Evolutionary conservation across 1,140 invertebrate genomes (phyloP).

Genomic region (Atopsyche davidsoni): DNA sequence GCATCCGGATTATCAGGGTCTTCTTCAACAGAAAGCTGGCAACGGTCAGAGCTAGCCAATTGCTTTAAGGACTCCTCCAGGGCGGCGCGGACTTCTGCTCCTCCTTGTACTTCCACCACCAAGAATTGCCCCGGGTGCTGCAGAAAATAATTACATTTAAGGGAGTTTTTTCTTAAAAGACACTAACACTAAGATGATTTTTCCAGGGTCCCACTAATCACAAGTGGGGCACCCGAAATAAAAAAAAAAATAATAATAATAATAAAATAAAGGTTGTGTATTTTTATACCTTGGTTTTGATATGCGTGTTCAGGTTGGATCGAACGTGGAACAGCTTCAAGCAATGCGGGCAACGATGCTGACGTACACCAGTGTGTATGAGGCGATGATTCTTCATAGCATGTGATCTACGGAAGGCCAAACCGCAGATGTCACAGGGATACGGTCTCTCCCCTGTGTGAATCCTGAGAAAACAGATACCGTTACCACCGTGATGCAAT

Average conservation of each 20-base stretch:
- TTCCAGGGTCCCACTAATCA: too few relatives aligned
- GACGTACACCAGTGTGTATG: slow-evolving; percentile 36
- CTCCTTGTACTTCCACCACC: slow-evolving; percentile 23
- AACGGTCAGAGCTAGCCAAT: background rate
- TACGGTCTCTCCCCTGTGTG: slow-evolving; percentile 59
- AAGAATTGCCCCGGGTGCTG: slow-evolving; percentile 24
- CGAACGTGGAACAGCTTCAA: slow-evolving; percentile 34
- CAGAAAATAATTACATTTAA: background rate
- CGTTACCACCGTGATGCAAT: too few relatives aligned
- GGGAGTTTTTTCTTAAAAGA: background rate
- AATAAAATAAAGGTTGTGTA: too few relatives aligned
- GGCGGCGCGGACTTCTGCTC: slow-evolving; percentile 12
- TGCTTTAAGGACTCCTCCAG: slow-evolving; percentile 20
- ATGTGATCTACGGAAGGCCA: slow-evolving; percentile 43
- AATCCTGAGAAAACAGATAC: slow-evolving; percentile 22
- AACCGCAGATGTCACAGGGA: slow-evolving; percentile 52
- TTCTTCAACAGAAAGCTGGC: background rate
- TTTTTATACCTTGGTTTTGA: slow-evolving; percentile 25
- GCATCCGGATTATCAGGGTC: too few relatives aligned
- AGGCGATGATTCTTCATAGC: slow-evolving; percentile 50
- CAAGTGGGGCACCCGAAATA: too few relatives aligned
- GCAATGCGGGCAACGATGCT: slow-evolving; percentile 38
- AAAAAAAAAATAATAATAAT: too few relatives aligned
- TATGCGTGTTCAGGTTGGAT: slow-evolving; percentile 26
- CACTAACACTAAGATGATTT: too few relatives aligned